Conservation (phyloP, 2,888 invertebrate genomes). For the Agelastica alni region DNA sequence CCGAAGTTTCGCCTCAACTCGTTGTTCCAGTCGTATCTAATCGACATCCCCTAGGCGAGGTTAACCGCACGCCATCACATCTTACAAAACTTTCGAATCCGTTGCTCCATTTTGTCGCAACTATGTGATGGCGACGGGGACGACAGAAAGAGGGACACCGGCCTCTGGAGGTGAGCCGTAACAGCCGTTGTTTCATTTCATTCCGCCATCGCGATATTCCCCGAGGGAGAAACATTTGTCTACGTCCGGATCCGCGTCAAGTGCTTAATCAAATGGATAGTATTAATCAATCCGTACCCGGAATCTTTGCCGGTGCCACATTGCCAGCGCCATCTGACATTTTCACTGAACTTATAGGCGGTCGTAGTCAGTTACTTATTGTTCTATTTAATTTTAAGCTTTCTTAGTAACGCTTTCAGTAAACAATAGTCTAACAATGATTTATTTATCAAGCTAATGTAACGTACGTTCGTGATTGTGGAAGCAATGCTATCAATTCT, state of each 20-base stretch:
- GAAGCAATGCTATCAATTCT: too few species aligned
- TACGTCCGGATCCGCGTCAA: conserved; percentile 49
- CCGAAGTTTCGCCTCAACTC: not conserved
- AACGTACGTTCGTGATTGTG: too few species aligned
- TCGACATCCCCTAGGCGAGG: conserved; percentile 7
- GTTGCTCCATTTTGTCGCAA: conserved; percentile 12
- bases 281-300: conserved; percentile 48
- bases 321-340: conserved; percentile 8
- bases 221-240: conserved; percentile 48
- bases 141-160: conserved; percentile 4
- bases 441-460: too few species aligned
- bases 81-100: conserved; percentile 38
- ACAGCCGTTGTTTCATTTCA: conserved; percentile 19
- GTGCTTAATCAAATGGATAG: conserved; percentile 51
- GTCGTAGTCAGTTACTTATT: not conserved
- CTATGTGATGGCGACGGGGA: conserved; percentile 2
- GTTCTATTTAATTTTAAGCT: not conserved
- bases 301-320: conserved; percentile 29
- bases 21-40: not conserved
- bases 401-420: too few species aligned
- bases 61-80: conserved; percentile 18
- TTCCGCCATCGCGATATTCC: conserved; percentile 26
- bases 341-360: not conserved
- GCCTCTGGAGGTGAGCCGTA: conserved; percentile 29
- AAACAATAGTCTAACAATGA: conserved; percentile 23